Evolutionary conservation across 1,140 invertebrate species (phyloP).

Genomic region (Sinella curviseta): DNA sequence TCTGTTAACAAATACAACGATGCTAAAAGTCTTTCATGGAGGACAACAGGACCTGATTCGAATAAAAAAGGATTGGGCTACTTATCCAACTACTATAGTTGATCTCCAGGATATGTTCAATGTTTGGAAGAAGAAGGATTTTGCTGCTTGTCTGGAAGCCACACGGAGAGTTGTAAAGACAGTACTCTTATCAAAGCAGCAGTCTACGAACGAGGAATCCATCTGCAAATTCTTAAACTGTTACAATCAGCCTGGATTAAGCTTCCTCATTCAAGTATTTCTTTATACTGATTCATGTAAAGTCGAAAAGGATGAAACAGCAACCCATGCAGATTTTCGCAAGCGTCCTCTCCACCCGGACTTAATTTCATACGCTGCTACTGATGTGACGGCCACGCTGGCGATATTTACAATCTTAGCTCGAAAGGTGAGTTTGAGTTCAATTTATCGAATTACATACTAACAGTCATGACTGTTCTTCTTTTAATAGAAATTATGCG

Average conservation of each 20-base stretch:
- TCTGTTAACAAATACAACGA: background rate
- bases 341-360: background rate
- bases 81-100: background rate
- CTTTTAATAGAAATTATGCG: background rate
- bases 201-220: background rate
- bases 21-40: background rate
- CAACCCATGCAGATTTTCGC: background rate
- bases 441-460: too few species aligned
- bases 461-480: slow-evolving; percentile 2
- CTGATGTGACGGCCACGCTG: background rate
- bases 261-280: too few species aligned
- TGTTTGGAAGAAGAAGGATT: background rate
- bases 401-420: background rate
- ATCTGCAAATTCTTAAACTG: background rate
- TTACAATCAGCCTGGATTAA: too few species aligned
- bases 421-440: background rate
- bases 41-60: background rate
- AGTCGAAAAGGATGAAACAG: background rate
- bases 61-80: background rate
- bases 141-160: background rate
- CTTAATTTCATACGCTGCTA: background rate
- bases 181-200: background rate
- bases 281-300: too few species aligned
- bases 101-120: background rate
- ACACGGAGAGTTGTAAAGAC: background rate